phyloP scores from a whole-genome alignment of 2,113 vertebrate genomes.

The Tichodroma muraria region DNA sequence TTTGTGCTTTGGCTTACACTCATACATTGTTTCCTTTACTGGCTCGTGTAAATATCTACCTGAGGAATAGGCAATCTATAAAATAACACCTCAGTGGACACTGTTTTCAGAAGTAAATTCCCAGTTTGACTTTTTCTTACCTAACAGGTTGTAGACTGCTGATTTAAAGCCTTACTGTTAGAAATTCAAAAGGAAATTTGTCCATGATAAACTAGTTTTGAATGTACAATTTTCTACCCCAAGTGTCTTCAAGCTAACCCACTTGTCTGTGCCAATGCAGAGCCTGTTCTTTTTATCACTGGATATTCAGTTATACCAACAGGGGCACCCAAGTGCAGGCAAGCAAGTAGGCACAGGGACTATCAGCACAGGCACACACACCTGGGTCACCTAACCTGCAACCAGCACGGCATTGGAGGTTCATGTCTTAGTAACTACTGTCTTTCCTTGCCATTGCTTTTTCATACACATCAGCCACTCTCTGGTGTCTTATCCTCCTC shows the following conservation, averaged over 20 bases:
- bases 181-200: neutral
- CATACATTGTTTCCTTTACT: neutral
- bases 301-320: neutral
- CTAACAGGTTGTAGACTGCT: neutral
- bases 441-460: neutral
- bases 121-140: neutral
- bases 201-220: neutral
- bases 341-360: neutral
- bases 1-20: neutral
- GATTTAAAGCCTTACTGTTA: neutral
- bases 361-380: neutral
- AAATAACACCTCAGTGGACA: neutral
- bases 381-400: neutral
- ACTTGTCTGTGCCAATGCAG: neutral
- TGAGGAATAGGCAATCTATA: neutral
- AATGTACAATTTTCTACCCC: neutral
- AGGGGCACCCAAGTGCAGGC: neutral
- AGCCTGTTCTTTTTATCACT: neutral
- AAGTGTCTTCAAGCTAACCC: neutral
- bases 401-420: fast-evolving
- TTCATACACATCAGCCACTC: neutral
- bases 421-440: neutral
- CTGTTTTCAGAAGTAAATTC: neutral
- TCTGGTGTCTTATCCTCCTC: neutral
- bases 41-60: neutral